Evolutionary conservation across 2,797 vertebrate genomes (phyloP), one percentile per base, ranked within the genome.

Genomic region (Hydrophis major): DNA sequence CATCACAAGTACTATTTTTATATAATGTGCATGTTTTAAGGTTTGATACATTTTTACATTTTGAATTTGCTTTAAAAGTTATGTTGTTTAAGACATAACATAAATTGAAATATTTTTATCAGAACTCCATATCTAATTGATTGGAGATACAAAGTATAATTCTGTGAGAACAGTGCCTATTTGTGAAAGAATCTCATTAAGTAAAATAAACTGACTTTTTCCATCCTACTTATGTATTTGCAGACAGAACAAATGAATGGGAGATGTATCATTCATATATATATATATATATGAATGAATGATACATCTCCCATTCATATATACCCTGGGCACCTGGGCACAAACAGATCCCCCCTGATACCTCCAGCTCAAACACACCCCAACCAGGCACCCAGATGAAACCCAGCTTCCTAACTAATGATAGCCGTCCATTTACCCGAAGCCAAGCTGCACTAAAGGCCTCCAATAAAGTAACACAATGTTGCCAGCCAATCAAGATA

Each of bases 101-200:
- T 93, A 92, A 94, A 94, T 97, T 95, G 93, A 32, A 88, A 94
- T 96, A 94, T 88, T 92, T 93, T 95, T 95, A 94, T 93, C 78
- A 4, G 89, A 94, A 90, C 88, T 93, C 90, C 90, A 32, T 0
- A 55, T 91, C 42, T 92, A 1, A 94, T 69, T 37, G 27, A 59
- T 61, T 42, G 4, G 63, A 57, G 87, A 42, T 11, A 66, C 47
- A 55, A 28, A 47, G 18, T 56, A 32, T 83, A 22, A 59, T 83
- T 55, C 69, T 42, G 42, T 16, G 25, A 37, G 13, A 25, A 11
- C 14, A 59, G 8, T 83, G 32, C 32, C 55, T 10, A 28, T 59
- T 25, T 90, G 28, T 42, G 25, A 66, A 89, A 60, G 60, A 47
- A 14, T 47, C 37, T 13, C 88, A 78, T 10, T 78, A 14, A 78